phyloP scores from a whole-genome alignment of 2,113 vertebrate genomes.

The Dicentrarchus labrax region DNA sequence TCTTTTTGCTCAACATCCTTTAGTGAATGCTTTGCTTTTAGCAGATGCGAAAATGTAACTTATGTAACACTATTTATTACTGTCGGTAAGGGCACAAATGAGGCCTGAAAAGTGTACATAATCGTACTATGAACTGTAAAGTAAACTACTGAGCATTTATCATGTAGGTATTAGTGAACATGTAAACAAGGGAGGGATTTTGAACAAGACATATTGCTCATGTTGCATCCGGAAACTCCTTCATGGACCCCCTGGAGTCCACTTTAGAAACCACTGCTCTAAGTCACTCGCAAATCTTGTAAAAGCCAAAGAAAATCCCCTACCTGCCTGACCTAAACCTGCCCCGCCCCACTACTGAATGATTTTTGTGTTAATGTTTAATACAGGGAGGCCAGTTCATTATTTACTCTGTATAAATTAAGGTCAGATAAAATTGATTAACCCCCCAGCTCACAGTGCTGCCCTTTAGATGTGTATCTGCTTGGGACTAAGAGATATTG shows the following conservation, averaged over 20 bases:
- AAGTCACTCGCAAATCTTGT: constrained; percentile 36
- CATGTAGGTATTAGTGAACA: background rate
- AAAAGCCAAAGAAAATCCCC: constrained; percentile 38
- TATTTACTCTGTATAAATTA: constrained; percentile 82
- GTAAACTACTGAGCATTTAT: too few species aligned
- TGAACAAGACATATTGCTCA: background rate
- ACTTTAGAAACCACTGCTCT: constrained; percentile 19
- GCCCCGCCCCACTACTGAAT: constrained; percentile 13
- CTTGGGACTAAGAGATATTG: constrained; percentile 72
- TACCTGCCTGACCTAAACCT: constrained; percentile 14
- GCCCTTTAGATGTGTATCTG: constrained; percentile 75
- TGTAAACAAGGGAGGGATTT: background rate
- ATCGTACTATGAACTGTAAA: too few species aligned
- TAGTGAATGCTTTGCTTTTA: background rate
- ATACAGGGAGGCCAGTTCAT: constrained; percentile 73
- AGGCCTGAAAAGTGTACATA: background rate
- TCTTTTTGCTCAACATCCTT: background rate
- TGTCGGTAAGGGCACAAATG: background rate
- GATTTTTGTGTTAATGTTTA: constrained; percentile 70
- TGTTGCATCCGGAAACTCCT: background rate
- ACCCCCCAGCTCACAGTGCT: constrained; percentile 57
- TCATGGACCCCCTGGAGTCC: constrained; percentile 20
- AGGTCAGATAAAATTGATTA: constrained; percentile 79
- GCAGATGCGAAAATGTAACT: background rate
- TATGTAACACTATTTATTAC: background rate